Evolutionary conservation across 2,888 invertebrate genomes (phyloP).

Genomic region (Embidobia sp.): DNA sequence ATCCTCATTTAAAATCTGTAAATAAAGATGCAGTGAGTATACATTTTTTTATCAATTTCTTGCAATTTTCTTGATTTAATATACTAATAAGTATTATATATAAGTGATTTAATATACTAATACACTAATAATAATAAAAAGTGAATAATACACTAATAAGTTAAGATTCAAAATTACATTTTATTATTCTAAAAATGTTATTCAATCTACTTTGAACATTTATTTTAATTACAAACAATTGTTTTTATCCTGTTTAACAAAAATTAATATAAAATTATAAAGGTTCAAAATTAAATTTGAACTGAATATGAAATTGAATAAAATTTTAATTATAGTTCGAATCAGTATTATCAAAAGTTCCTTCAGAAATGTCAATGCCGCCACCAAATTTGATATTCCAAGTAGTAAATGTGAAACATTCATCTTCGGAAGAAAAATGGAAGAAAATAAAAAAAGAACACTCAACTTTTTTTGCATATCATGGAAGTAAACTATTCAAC

Average conservation of each 20-base stretch:
- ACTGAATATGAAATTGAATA: too few relatives aligned
- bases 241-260: neutral
- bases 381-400: constrained; percentile 88
- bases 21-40: constrained; percentile 83
- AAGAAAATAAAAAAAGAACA: constrained; percentile 83
- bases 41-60: too few relatives aligned
- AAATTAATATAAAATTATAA: constrained; percentile 6
- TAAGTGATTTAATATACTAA: too few relatives aligned
- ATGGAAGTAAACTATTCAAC: constrained; percentile 91
- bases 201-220: neutral
- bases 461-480: constrained; percentile 87
- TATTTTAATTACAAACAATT: constrained; percentile 27
- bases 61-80: too few relatives aligned
- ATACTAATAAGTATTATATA: too few relatives aligned
- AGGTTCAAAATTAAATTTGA: too few relatives aligned
- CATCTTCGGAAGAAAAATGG: constrained; percentile 85
- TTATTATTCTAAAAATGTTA: too few relatives aligned
- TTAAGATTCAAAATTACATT: constrained; percentile 1
- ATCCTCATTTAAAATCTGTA: constrained; percentile 84
- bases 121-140: too few relatives aligned
- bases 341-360: constrained; percentile 83
- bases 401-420: constrained; percentile 84
- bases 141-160: too few relatives aligned
- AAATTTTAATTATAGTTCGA: constrained; percentile 83
- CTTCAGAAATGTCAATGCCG: constrained; percentile 81